phyloP scores from a whole-genome alignment of 2,113 vertebrate genomes.

The Plecotus auritus region DNA sequence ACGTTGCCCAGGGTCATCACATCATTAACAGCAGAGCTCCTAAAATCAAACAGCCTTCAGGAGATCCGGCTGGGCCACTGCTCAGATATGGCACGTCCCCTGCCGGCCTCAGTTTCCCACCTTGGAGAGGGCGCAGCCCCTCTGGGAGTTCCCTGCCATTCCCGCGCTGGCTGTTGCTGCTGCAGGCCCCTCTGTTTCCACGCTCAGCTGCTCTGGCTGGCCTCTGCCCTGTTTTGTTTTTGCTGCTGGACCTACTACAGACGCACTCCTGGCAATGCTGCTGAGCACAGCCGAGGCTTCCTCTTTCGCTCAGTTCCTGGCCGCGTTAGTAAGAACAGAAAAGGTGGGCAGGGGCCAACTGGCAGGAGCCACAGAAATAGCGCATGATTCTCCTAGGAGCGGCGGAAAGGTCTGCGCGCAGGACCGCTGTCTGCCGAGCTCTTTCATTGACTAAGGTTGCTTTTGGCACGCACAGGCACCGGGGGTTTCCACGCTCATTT shows the following conservation, averaged over 20 bases:
- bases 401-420: slow-evolving; percentile 77
- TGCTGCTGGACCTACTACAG: slow-evolving; percentile 78
- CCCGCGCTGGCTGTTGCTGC: background rate
- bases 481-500: slow-evolving; percentile 75
- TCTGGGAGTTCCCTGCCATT: background rate
- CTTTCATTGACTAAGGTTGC: slow-evolving; percentile 69
- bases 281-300: slow-evolving; percentile 77
- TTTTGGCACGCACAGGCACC: slow-evolving; percentile 77
- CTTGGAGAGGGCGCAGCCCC: background rate
- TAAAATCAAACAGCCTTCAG: background rate
- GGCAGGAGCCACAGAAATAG: slow-evolving; percentile 81
- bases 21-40: background rate
- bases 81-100: background rate
- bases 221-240: slow-evolving; percentile 67
- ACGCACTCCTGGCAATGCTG: slow-evolving; percentile 72
- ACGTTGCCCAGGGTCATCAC: background rate
- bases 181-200: slow-evolving; percentile 44
- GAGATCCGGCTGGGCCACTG: background rate
- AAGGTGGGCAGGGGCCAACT: slow-evolving; percentile 83
- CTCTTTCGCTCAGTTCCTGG: slow-evolving; percentile 74
- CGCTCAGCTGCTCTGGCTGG: slow-evolving; percentile 71
- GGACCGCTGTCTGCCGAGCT: slow-evolving; percentile 30
- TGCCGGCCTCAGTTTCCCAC: background rate
- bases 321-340: slow-evolving; percentile 81
- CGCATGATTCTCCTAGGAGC: slow-evolving; percentile 80